Conservation (phyloP, 2,113 vertebrate genomes). For the Phylloscopus trochiloides region DNA sequence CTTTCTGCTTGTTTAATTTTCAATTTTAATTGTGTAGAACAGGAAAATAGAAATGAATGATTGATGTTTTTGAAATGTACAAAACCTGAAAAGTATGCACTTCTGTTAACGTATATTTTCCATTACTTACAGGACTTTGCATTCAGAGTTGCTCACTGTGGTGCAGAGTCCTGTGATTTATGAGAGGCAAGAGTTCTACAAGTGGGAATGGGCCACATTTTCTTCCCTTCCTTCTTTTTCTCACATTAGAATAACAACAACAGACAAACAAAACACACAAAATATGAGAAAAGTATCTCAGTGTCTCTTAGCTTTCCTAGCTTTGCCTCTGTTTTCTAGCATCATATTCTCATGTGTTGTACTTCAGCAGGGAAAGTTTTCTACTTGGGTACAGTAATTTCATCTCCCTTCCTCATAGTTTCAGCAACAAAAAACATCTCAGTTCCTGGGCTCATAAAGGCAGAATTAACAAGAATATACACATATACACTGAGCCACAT, state of each 20-base stretch:
- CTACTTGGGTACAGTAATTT: neutral
- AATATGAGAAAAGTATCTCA: neutral
- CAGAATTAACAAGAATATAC: neutral
- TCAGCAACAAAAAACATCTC: neutral
- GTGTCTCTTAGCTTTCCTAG: slow-evolving; percentile 4
- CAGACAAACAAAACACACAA: neutral
- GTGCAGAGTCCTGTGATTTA: slow-evolving; percentile 3
- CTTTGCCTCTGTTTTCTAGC: slow-evolving; percentile 24
- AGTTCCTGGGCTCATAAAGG: neutral
- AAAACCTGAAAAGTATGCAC: neutral
- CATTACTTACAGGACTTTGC: neutral
- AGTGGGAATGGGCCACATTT: neutral
- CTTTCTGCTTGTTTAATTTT: neutral
- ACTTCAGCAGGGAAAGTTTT: neutral
- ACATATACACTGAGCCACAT: neutral
- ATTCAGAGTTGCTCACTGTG: slow-evolving; percentile 4
- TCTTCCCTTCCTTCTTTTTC: slow-evolving; percentile 1
- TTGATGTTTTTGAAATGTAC: neutral
- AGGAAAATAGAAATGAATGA: neutral
- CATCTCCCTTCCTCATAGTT: neutral
- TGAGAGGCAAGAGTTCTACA: neutral
- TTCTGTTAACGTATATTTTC: slow-evolving; percentile 4
- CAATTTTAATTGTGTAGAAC: neutral
- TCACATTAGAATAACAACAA: neutral
- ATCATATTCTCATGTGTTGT: neutral